Evolutionary conservation across 2,113 vertebrate genomes (phyloP).

Genomic region (Peromyscus leucopus): DNA sequence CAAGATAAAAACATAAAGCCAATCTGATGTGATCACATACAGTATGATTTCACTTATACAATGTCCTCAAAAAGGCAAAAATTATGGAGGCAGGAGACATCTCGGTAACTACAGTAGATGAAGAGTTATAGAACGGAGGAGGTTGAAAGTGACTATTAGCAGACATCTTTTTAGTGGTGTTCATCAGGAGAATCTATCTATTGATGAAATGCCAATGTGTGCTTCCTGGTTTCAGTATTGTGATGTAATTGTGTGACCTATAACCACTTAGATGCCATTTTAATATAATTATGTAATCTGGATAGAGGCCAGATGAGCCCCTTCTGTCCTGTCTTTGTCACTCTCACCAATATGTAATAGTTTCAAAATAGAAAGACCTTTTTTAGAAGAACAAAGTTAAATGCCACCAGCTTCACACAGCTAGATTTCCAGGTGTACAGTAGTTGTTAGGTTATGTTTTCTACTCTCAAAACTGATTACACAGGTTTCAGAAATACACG

Average conservation of each 20-base stretch:
- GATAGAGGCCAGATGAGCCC: neutral
- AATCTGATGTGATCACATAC: neutral
- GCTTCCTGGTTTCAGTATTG: neutral
- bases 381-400: neutral
- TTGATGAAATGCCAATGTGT: neutral
- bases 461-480: neutral
- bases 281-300: neutral
- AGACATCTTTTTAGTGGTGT: neutral
- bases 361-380: slow-evolving; percentile 13
- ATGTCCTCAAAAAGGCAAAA: neutral
- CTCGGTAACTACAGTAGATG: neutral
- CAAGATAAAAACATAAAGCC: neutral
- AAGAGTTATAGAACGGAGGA: neutral
- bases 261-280: neutral
- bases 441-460: neutral
- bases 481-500: neutral
- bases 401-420: neutral
- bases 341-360: neutral
- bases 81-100: too few species aligned
- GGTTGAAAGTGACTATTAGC: neutral
- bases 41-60: neutral
- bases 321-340: neutral
- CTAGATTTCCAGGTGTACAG: neutral
- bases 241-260: neutral
- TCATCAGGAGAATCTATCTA: neutral